Evolutionary conservation across 2,888 invertebrate genomes (phyloP), one percentile per base, ranked within the genome.

Genomic region (Philereme vetulata): DNA sequence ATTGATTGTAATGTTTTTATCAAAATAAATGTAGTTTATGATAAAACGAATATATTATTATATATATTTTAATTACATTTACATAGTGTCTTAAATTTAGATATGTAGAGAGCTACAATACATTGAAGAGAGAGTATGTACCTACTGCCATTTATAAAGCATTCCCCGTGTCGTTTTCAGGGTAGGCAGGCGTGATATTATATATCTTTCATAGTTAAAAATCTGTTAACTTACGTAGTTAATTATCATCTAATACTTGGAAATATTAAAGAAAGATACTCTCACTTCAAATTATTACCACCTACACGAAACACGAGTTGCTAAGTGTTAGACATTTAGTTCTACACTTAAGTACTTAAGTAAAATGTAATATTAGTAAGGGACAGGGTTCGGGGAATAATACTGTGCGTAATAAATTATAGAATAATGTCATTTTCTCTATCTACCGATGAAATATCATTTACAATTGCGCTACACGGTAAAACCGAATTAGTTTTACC

Each of bases 61-160:
- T 38, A 38, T 36, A 5, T 6, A 36, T 38, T 38, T 3, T 38
- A 38, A 38, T 54, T 44, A 65, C 53, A 53, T 61, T 62, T 45
- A 57, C 35, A 46, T 51, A 46, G 48, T 55, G 58, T 73, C 76
- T 77, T 77, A 84, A 56, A 76, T 74, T 79, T 80, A 86, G 81
- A 84, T 86, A 84, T 84, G 82, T 85, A 77, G 76, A 81, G 60
- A 71, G 62, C 62, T 51, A 56, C 60, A 78, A 71, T 71, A 71
- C 38, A 65, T 72, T 72, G 72, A 75, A 75, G 76, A 70, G 75
- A 72, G 76, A 76, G 73, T 51, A 52, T 9, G n/a, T 51, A 52
- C n/a, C 11, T 51, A 50, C 46, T 51, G 57, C 62, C 51, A 56
- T 40, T 47, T 56, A 48, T 49, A 56, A 6, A 21, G 47, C 21